Conservation (phyloP, 2,797 vertebrate genomes). For the Steatocranus sp. region DNA sequence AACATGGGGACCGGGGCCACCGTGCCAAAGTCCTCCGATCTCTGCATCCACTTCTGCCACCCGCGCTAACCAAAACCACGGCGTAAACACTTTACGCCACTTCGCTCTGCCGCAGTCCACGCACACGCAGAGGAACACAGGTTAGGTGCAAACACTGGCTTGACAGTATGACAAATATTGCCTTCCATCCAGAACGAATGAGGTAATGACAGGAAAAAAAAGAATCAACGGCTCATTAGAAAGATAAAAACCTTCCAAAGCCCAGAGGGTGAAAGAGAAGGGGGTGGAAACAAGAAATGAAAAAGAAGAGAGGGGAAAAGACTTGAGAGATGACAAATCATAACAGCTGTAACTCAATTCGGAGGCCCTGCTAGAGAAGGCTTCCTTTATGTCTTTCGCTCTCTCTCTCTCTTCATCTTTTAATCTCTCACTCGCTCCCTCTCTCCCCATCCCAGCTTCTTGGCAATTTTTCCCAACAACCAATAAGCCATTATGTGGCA, state of each 20-base stretch:
- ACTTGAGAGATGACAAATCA: conserved; percentile 70
- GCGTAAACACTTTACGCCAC: conserved; percentile 51
- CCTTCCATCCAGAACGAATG: conserved; percentile 59
- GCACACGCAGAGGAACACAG: neutral
- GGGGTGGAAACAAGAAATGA: conserved; percentile 51
- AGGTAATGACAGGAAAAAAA: conserved; percentile 41
- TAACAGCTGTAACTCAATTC: conserved; percentile 76
- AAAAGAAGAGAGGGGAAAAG: conserved; percentile 56
- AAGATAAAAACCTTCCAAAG: conserved; percentile 60
- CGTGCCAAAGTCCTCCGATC: conserved; percentile 36
- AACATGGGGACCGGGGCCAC: conserved; percentile 16
- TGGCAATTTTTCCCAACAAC: conserved; percentile 65
- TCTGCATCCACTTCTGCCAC: conserved; percentile 39
- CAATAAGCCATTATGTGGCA: conserved; percentile 77
- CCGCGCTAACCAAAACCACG: conserved; percentile 21
- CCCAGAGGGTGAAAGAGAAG: conserved; percentile 45
- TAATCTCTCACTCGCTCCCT: conserved; percentile 12
- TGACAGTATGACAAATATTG: conserved; percentile 67
- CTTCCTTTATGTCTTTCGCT: conserved; percentile 49
- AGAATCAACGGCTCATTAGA: conserved; percentile 63
- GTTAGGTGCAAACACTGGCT: conserved; percentile 21
- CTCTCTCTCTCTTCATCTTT: conserved; percentile 28
- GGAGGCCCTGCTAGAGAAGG: conserved; percentile 47
- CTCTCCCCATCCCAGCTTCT: conserved; percentile 39
- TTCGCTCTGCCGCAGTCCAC: neutral